Conservation (phyloP, 2,888 invertebrate species). For the Patella caerulea region DNA sequence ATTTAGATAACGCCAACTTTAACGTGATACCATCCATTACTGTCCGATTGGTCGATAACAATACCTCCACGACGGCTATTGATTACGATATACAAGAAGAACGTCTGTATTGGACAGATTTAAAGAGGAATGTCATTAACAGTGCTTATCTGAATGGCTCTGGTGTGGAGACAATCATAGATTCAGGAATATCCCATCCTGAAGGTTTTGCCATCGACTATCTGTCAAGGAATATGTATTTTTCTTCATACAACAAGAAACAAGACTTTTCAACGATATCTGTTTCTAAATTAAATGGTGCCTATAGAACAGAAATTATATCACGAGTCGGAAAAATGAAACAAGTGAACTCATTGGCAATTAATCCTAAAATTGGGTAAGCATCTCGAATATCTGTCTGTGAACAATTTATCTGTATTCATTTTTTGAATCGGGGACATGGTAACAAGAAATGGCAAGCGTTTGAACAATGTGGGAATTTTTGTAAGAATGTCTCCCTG, state of each 20-base stretch:
- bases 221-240: conserved; percentile 83
- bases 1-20: conserved; percentile 82
- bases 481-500: no score
- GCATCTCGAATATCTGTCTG: conserved; percentile 8
- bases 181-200: conserved; percentile 75
- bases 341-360: conserved; percentile 77
- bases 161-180: conserved; percentile 81
- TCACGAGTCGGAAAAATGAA: conserved; percentile 38
- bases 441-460: no score
- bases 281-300: conserved; percentile 82
- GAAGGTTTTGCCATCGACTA: conserved; percentile 87
- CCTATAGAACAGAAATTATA: conserved; percentile 76
- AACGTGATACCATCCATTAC: conserved; percentile 88
- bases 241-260: conserved; percentile 76
- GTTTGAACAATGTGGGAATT: no score
- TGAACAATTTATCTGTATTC: no score
- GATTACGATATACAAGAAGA: conserved; percentile 72
- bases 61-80: conserved; percentile 80
- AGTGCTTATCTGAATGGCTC: conserved; percentile 79
- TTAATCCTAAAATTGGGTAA: conserved; percentile 79
- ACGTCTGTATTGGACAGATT: conserved; percentile 83
- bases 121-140: conserved; percentile 81
- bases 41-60: conserved; percentile 80
- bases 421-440: no score
- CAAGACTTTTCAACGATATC: conserved; percentile 75